A percentile compares a stretch with the other conserved stretches of the same genome.
These are phyloP conservation scores for Drosophila fuyamai DNA, from an alignment of 1,140 invertebrate genomes.

Conservation along the genomic window DNA sequence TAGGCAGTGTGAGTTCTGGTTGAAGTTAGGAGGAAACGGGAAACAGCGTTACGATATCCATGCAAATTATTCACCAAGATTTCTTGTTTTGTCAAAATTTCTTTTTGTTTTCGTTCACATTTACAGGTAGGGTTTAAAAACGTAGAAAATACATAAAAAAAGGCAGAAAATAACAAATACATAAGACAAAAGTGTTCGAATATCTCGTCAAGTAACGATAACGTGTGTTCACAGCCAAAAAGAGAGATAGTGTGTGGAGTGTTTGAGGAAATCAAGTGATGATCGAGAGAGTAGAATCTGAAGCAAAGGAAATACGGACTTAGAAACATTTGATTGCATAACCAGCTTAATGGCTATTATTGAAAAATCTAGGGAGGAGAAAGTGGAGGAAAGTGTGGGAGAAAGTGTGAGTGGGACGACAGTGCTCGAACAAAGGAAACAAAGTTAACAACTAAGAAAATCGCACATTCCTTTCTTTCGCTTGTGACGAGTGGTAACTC, in stretches of 20 bases:
- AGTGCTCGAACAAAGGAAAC: constrained; percentile 58
- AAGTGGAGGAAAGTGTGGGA: constrained; percentile 12
- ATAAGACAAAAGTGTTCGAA: constrained; percentile 45
- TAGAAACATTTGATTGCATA: constrained; percentile 18
- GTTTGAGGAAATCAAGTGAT: constrained; percentile 30
- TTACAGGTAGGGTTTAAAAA: constrained; percentile 56
- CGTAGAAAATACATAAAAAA: constrained; percentile 39
- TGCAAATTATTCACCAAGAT: constrained; percentile 84
- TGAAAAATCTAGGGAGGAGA: constrained; percentile 23
- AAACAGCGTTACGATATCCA: constrained; percentile 84
- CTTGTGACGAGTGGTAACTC: constrained; percentile 46
- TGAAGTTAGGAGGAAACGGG: constrained; percentile 64
- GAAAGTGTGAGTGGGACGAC: constrained; percentile 29
- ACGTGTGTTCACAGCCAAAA: constrained; percentile 47
- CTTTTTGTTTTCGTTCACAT: constrained; percentile 57
- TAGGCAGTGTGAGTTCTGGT: constrained; percentile 29
- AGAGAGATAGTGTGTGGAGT: constrained; percentile 4
- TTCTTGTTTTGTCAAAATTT: constrained; percentile 44
- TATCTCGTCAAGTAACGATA: constrained; percentile 37
- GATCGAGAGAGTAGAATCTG: constrained; percentile 27
- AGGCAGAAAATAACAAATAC: constrained; percentile 36
- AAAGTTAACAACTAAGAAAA: constrained; percentile 49
- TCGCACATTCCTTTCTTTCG: constrained; percentile 56
- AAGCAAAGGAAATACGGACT: constrained; percentile 29
- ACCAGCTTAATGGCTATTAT: constrained; percentile 42